Conservation (phyloP, 2,113 vertebrate species). For the Turdus rufiventris region DNA sequence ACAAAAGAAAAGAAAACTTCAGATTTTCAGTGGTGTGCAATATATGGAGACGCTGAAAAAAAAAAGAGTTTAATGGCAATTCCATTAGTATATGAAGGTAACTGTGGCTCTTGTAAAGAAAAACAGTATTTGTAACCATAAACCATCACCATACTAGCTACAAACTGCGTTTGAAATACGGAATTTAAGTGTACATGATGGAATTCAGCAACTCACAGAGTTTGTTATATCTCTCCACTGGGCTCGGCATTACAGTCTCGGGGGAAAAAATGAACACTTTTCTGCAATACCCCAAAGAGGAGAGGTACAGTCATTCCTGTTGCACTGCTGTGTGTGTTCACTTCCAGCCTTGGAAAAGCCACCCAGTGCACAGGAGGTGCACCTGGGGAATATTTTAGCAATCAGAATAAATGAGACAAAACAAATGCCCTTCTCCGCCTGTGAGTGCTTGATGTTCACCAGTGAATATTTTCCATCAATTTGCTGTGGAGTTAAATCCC, state of each 20-base stretch:
- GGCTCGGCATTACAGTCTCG: background rate
- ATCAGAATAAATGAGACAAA: constrained; percentile 17
- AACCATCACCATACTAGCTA: background rate
- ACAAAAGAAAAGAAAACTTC: background rate
- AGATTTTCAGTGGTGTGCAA: background rate
- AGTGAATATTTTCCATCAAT: background rate
- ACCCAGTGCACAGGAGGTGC: background rate
- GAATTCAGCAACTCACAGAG: background rate
- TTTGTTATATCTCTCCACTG: background rate
- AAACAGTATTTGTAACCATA: background rate
- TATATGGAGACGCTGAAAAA: background rate
- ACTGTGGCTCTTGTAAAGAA: background rate
- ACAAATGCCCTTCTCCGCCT: constrained; percentile 13
- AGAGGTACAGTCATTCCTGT: background rate
- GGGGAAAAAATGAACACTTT: background rate
- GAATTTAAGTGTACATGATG: background rate
- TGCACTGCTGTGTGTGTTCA: background rate
- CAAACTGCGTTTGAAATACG: background rate
- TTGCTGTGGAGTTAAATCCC: background rate
- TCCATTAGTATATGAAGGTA: background rate
- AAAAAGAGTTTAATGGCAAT: background rate
- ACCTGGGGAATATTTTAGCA: constrained; percentile 13
- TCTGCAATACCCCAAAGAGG: background rate
- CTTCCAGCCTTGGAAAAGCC: background rate
- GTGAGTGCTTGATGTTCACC: background rate